Evolutionary conservation across 2,888 invertebrate genomes (phyloP).

Genomic region (Platycnemis pennipes): DNA sequence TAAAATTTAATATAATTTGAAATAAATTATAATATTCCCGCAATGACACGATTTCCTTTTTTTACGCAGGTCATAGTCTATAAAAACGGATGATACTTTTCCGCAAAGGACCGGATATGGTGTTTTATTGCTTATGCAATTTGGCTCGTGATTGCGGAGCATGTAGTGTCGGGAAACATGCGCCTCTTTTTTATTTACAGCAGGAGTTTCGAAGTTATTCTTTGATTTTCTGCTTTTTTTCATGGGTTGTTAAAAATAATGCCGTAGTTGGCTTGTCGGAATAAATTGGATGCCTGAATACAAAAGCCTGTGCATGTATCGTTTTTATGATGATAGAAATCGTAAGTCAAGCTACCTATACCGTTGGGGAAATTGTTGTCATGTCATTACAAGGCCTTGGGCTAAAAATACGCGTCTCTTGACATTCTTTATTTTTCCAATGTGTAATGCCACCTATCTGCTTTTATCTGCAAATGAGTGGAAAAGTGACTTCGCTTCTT

Average conservation of each 20-base stretch:
- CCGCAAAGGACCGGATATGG: slow-evolving; percentile 1
- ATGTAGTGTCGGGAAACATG: not conserved
- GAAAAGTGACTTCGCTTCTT: too few species aligned
- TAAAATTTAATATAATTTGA: not conserved
- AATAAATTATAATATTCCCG: not conserved
- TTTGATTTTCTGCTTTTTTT: not conserved
- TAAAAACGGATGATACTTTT: not conserved
- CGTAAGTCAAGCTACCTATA: not conserved
- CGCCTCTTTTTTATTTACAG: not conserved
- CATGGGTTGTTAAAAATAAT: slow-evolving; percentile 23
- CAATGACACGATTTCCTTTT: not conserved
- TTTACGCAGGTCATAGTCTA: not conserved
- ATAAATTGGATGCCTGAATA: not conserved
- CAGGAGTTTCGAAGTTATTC: not conserved
- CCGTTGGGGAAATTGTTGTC: not conserved
- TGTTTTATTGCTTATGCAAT: slow-evolving; percentile 1
- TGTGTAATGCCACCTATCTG: too few species aligned
- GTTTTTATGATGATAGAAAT: not conserved
- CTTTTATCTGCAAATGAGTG: too few species aligned
- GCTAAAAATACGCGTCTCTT: not conserved
- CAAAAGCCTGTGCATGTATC: not conserved
- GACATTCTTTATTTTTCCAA: too few species aligned
- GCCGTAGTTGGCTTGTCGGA: not conserved
- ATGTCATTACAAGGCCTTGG: not conserved
- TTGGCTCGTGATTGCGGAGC: not conserved